phyloP scores from a whole-genome alignment of 2,888 invertebrate species.

The Pammene aurita region DNA sequence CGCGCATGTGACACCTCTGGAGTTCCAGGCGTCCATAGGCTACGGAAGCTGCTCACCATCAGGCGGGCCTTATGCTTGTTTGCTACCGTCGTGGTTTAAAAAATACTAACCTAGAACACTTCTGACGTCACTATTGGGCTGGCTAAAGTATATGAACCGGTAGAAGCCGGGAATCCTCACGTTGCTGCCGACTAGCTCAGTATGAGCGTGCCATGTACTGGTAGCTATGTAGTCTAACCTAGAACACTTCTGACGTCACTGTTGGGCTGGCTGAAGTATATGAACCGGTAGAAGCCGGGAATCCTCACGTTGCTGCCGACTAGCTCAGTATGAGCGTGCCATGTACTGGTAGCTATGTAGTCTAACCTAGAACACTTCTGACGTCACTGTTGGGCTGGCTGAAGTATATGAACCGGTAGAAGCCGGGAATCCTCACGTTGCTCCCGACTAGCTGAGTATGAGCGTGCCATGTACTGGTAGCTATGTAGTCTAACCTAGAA shows the following conservation, averaged over 20 bases:
- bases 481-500: too few species aligned
- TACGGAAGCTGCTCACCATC: too few species aligned
- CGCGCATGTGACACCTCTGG: too few species aligned
- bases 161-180: slow-evolving; percentile 87
- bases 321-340: slow-evolving; percentile 75
- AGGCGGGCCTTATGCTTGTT: too few species aligned
- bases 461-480: slow-evolving; percentile 62
- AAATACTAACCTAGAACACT: slow-evolving; percentile 81
- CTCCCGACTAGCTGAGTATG: slow-evolving; percentile 83
- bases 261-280: slow-evolving; percentile 89
- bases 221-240: too few species aligned
- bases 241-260: slow-evolving; percentile 86
- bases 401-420: slow-evolving; percentile 90
- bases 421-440: slow-evolving; percentile 85
- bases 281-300: slow-evolving; percentile 88
- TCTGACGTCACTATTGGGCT: slow-evolving; percentile 86
- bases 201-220: slow-evolving; percentile 63
- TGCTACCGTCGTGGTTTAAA: too few species aligned
- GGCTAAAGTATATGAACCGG: slow-evolving; percentile 90
- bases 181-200: slow-evolving; percentile 84
- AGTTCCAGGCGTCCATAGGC: too few species aligned
- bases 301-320: slow-evolving; percentile 85
- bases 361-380: too few species aligned
- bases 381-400: slow-evolving; percentile 87
- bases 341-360: too few species aligned